These are phyloP conservation scores for Rhea americana DNA, from an alignment of 2,113 vertebrate species.

Conservation along the genomic window DNA sequence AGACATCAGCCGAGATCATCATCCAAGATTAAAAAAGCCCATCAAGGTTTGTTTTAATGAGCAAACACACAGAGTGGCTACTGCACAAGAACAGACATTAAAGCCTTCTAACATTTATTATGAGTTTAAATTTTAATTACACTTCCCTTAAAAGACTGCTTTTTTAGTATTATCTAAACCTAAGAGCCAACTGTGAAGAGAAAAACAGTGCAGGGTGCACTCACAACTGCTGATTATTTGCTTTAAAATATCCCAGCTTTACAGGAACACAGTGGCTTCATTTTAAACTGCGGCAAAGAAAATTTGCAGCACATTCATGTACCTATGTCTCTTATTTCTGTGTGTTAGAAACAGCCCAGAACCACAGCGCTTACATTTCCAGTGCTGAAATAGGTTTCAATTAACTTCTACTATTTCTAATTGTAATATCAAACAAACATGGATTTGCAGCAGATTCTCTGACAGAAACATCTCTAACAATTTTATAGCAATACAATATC, in stretches of 20 bases:
- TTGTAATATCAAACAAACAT: not conserved
- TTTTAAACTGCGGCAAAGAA: not conserved
- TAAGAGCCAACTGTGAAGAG: not conserved
- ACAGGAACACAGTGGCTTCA: not conserved
- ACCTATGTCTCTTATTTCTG: not conserved
- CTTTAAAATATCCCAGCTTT: not conserved
- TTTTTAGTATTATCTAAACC: slow-evolving; percentile 22
- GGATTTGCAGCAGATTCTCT: not conserved
- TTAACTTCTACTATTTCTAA: not conserved
- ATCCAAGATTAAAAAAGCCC: slow-evolving; percentile 29
- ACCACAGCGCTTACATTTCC: not conserved
- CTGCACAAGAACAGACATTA: not conserved
- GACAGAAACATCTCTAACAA: not conserved
- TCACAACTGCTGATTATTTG: not conserved
- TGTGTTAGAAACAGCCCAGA: not conserved
- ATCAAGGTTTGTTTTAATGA: slow-evolving; percentile 59
- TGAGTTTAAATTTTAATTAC: slow-evolving; percentile 57
- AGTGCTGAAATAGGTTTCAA: not conserved
- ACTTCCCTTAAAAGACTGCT: slow-evolving; percentile 29
- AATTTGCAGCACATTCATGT: not conserved
- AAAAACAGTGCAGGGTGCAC: not conserved
- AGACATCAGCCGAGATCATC: not conserved
- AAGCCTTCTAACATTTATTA: slow-evolving; percentile 44
- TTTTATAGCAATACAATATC: not conserved
- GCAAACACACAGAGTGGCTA: slow-evolving; percentile 8